A percentile compares a stretch with the other conserved stretches of the same genome.
phyloP scores from a whole-genome alignment of 2,113 vertebrate genomes.

The Pipa parva region DNA sequence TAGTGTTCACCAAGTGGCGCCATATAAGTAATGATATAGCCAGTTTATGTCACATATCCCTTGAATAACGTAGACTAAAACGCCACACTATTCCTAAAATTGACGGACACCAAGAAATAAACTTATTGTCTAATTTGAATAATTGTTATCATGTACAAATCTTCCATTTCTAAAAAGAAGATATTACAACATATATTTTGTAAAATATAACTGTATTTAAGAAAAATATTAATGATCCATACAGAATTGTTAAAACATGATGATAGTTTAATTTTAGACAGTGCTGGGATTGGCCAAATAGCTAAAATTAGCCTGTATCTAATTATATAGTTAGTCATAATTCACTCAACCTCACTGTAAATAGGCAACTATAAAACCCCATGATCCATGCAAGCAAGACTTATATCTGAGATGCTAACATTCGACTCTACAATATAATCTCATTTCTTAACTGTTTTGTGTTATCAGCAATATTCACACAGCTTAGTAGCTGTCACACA shows the following conservation, averaged over 20 bases:
- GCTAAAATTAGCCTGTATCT: constrained; percentile 11
- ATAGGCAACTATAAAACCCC: constrained; percentile 19
- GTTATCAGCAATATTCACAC: neutral
- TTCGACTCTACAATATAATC: constrained; percentile 9
- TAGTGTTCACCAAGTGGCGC: too few relatives aligned
- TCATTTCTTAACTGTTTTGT: neutral
- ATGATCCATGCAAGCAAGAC: constrained; percentile 30
- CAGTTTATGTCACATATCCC: too few relatives aligned
- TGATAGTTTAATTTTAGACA: too few relatives aligned
- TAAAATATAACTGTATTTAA: too few relatives aligned
- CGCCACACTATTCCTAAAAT: too few relatives aligned
- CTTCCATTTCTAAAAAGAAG: too few relatives aligned
- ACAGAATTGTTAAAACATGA: constrained; percentile 16
- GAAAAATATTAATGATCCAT: constrained; percentile 16
- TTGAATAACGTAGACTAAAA: too few relatives aligned
- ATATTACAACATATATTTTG: too few relatives aligned
- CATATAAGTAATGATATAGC: too few relatives aligned
- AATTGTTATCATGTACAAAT: too few relatives aligned
- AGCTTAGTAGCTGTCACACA: neutral
- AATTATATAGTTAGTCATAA: constrained; percentile 34
- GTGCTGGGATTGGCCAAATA: constrained; percentile 5
- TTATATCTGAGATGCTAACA: constrained; percentile 2
- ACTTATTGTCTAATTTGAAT: too few relatives aligned
- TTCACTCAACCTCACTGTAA: constrained; percentile 26
- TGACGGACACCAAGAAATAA: too few relatives aligned